Evolutionary conservation across 2,888 invertebrate species (phyloP).

Genomic region (Latrodectus hesperus): DNA sequence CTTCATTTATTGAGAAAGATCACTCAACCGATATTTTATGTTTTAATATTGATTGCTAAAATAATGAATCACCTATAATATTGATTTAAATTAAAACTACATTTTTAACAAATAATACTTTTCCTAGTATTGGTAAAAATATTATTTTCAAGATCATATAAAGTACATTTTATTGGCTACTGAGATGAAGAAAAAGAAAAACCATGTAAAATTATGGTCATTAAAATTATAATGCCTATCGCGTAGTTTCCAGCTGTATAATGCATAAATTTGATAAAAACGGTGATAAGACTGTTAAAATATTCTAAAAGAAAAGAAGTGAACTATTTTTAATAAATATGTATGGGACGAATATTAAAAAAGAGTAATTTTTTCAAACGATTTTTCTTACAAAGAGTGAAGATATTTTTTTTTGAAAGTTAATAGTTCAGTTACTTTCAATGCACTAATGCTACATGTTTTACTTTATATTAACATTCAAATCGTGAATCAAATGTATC

Average conservation of each 20-base stretch:
- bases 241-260: constrained; percentile 30
- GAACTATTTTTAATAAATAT: constrained; percentile 51
- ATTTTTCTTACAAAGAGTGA: constrained; percentile 27
- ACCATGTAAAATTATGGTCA: too few relatives aligned
- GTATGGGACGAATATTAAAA: constrained; percentile 41
- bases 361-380: constrained; percentile 16
- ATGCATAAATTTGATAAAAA: constrained; percentile 61
- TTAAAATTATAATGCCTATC: background rate
- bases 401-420: constrained; percentile 26
- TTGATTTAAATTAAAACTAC: too few relatives aligned
- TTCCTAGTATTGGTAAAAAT: too few relatives aligned
- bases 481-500: constrained; percentile 36
- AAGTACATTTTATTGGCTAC: too few relatives aligned
- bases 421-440: constrained; percentile 33
- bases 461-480: constrained; percentile 55
- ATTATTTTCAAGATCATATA: too few relatives aligned
- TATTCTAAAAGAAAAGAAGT: constrained; percentile 15
- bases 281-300: constrained; percentile 50
- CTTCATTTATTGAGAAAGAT: too few relatives aligned
- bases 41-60: too few relatives aligned
- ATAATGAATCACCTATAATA: too few relatives aligned
- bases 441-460: constrained; percentile 6
- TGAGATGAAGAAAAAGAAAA: too few relatives aligned
- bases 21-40: too few relatives aligned
- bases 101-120: too few relatives aligned